phyloP scores from a whole-genome alignment of 2,797 vertebrate genomes.

The Delichon dasypus region DNA sequence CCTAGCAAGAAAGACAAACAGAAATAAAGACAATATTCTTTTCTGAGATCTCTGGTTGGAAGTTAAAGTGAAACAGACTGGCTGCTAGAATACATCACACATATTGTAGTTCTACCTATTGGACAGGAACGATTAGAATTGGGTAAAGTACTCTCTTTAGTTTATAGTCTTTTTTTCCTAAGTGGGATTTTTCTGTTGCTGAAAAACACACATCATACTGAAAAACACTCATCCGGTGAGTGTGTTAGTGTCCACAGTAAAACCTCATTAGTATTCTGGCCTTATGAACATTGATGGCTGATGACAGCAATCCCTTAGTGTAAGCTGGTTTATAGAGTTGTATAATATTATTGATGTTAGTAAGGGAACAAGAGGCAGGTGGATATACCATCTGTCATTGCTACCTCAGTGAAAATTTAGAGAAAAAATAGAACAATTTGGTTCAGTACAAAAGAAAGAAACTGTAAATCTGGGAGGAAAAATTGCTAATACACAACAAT shows the following conservation, averaged over 20 bases:
- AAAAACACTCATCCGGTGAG: background rate
- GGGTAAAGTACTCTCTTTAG: background rate
- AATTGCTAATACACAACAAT: background rate
- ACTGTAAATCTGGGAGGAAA: background rate
- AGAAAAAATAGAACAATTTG: background rate
- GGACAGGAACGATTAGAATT: background rate
- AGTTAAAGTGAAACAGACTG: background rate
- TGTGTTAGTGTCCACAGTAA: background rate
- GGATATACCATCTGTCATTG: slow-evolving; percentile 48
- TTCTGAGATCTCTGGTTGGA: background rate
- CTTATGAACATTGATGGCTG: background rate
- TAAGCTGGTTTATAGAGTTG: slow-evolving; percentile 32
- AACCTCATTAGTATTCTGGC: background rate
- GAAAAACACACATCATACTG: background rate
- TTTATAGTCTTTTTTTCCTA: background rate
- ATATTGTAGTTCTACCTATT: background rate
- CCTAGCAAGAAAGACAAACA: background rate
- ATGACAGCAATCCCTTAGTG: slow-evolving; percentile 10
- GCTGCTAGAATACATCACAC: background rate
- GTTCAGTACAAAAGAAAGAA: background rate
- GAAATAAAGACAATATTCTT: background rate
- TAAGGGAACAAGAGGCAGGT: slow-evolving; percentile 51
- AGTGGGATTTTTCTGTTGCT: background rate
- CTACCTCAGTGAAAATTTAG: slow-evolving; percentile 20
- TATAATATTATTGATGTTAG: slow-evolving; percentile 38